These are phyloP conservation scores for Teinopalpus imperialis DNA, from an alignment of 2,888 invertebrate genomes.

Conservation along the genomic window DNA sequence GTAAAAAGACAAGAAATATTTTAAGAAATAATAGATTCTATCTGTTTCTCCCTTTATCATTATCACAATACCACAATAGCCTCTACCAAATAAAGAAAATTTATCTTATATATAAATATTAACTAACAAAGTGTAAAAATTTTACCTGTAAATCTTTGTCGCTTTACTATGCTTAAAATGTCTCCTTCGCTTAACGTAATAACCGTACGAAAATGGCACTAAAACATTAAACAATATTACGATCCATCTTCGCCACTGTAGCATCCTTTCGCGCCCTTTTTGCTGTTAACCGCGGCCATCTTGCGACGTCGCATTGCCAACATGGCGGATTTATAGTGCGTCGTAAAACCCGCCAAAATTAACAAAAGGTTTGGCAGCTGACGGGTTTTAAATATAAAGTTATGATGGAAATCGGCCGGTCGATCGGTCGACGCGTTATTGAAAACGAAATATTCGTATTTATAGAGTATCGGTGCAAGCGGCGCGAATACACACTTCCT, in stretches of 20 bases:
- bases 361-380: conserved; percentile 74
- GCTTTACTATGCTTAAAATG: conserved; percentile 5
- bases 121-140: conserved; percentile 1
- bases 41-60: too few species aligned
- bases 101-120: too few species aligned
- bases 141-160: neutral
- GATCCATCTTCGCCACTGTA: conserved; percentile 22
- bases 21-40: too few species aligned
- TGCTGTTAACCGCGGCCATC: conserved; percentile 54
- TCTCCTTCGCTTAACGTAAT: conserved; percentile 13
- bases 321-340: conserved; percentile 61
- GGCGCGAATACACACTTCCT: conserved; percentile 25
- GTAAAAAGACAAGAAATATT: too few species aligned
- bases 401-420: conserved; percentile 54
- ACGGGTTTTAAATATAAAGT: conserved; percentile 67
- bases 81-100: too few species aligned
- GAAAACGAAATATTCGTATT: conserved; percentile 37
- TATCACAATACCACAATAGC: too few species aligned
- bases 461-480: conserved; percentile 32
- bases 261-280: conserved; percentile 49
- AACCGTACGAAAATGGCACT: conserved; percentile 21
- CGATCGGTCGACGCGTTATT: conserved; percentile 40
- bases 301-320: conserved; percentile 54
- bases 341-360: conserved; percentile 73
- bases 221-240: conserved; percentile 23